Evolutionary conservation across 2,888 invertebrate species (phyloP).

Genomic region (Slavum lentiscoides): DNA sequence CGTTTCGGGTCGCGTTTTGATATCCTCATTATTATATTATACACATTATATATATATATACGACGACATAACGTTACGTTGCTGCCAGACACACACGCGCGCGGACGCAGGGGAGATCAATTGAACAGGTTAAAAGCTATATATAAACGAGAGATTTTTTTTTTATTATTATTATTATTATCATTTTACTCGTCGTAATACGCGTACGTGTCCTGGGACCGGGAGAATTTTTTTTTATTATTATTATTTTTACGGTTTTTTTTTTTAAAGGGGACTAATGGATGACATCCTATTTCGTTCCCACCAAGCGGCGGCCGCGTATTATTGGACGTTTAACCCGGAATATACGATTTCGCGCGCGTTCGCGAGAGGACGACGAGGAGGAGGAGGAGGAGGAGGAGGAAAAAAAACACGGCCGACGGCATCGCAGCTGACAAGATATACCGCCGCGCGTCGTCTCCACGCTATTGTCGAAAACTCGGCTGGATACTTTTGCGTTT

Average conservation of each 20-base stretch:
- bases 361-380: background rate
- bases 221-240: slow-evolving; percentile 48
- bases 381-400: background rate
- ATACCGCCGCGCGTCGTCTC: background rate
- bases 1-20: slow-evolving; percentile 49
- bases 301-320: slow-evolving; percentile 23
- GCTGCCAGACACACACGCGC: too few species aligned
- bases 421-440: slow-evolving; percentile 45
- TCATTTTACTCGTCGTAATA: slow-evolving; percentile 27
- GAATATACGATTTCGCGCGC: slow-evolving; percentile 44
- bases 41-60: too few species aligned
- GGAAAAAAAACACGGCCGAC: slow-evolving; percentile 23
- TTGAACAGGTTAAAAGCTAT: slow-evolving; percentile 56
- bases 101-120: slow-evolving; percentile 40
- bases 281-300: slow-evolving; percentile 53
- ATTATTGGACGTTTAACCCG: slow-evolving; percentile 45
- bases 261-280: slow-evolving; percentile 54
- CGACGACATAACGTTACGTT: background rate
- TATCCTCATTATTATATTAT: slow-evolving; percentile 52
- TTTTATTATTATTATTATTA: background rate
- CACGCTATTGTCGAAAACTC: slow-evolving; percentile 40
- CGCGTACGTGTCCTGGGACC: slow-evolving; percentile 35
- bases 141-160: slow-evolving; percentile 56
- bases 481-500: slow-evolving; percentile 52
- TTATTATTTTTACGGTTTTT: slow-evolving; percentile 7